Base-by-base conservation (phyloP, 2,113 vertebrate genomes). In the Fukomys damarensis region DNA sequence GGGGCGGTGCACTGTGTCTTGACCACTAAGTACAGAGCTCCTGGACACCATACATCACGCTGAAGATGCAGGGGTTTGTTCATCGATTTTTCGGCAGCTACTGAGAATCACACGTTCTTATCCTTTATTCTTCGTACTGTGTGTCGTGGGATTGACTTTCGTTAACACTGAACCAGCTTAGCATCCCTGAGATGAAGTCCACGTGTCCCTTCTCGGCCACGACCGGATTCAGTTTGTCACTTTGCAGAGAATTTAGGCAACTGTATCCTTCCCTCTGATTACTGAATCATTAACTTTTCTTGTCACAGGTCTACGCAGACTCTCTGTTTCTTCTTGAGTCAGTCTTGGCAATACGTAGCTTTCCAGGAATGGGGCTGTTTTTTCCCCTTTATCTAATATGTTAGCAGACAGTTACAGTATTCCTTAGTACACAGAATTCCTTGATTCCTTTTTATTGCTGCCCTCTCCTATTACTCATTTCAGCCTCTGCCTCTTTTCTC, bases 101-200 rank as follows among this genome's bases (percentile, higher is more conserved):
- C 0, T 8, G 26, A 24, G 0, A 11, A 3, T 0, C 2, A 0
- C 1, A 0, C 0, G 28, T 0, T 20, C 9, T 7, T 4, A 7
- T 5, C 16, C 54, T 5, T 5, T 11, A 0, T 8, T 16, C 14
- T 17, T 0, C 4, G 6, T 3, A 8, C 0, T 0, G 7, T 0
- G 1, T 0, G 12, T 22, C 5, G 6, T 2, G 1, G 2, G 7
- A 3, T 0, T 0, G 80, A 13, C 11, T 30, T 24, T 5, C 7
- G 0, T 14, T 16, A 0, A 10, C 0, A 24, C 0, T 0, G 32
- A 56, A 0, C 20, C 49, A 1, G 1, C 5, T 20, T 35, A 1
- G 20, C 12, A 7, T 14, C 13, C 56, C 7, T 3, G 12, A 54
- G 77, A 9, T 0, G 2, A 79, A 24, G 2, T 35, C 12, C 32